Base-by-base conservation (phyloP, 2,888 invertebrate genomes). In the Artemia sp. region DNA sequence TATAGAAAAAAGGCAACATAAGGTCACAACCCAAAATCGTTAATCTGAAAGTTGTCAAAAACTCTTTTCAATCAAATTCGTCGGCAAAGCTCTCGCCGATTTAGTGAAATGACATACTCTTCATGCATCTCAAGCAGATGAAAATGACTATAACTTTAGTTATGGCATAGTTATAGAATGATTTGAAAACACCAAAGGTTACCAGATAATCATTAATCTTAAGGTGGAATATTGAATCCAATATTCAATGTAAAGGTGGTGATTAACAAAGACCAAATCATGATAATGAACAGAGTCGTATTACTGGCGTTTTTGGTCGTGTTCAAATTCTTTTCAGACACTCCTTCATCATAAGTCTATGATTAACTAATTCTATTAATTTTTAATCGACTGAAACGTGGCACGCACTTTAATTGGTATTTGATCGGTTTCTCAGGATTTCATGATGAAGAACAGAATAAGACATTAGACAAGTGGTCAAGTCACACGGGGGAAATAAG, bases 101-200 rank as follows among this genome's bases (percentile, higher is more conserved):
- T 38, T 38, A 38, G 38, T 58, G 14, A 58, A 58, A 58, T 58
- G 64, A 58, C 64, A 58, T 58, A 58, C 64, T 58, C 24, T 24
- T 58, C 64, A 58, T 58, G 64, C 64, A 58, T 58, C 24, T 58
- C 64, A 58, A 58, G 24, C 64, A 58, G 64, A 24, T 58, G 64
- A 24, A 58, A 58, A 38, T 38, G 38, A 38, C 38, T 38, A 38
- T 38, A 38, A 38, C 38, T 38, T 38, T 38, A 38, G 38, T 38
- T 38, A 38, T 38, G 38, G 38, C 38, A 58, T 24, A 58, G 14
- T 58, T 58, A 19, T 9, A 58, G 64, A 58, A 58, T 58, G 64
- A 24, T 19, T 58, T 58, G 14, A 24, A 19, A 58, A 24, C 64
- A 58, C 24, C 64, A 58, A 58, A 58, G 64, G 64, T 58, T 58